A percentile compares a stretch with the other conserved stretches of the same genome.
Conservation (phyloP, 2,113 vertebrate genomes). For the Caranx melampygus region DNA sequence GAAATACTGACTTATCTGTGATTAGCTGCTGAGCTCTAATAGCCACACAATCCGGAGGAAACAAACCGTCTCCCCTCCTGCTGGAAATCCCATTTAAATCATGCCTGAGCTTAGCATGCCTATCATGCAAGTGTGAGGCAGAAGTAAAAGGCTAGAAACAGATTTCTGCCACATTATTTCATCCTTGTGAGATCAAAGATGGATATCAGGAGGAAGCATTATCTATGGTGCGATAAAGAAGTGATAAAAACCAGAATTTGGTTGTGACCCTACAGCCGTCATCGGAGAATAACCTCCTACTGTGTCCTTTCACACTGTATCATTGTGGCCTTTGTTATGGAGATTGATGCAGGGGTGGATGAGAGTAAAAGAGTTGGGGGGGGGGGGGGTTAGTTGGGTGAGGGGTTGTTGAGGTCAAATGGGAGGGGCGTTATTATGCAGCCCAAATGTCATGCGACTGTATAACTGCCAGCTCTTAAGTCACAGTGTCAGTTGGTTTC, state of each 20-base stretch:
- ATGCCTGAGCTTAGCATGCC: background rate
- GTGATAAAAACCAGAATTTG: slow-evolving; percentile 46
- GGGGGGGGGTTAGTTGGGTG: background rate
- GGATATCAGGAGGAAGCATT: slow-evolving; percentile 32
- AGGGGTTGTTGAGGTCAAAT: slow-evolving; percentile 47
- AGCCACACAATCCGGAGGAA: background rate
- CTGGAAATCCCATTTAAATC: slow-evolving; percentile 15
- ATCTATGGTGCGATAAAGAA: slow-evolving; percentile 24
- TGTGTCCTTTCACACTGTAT: slow-evolving; percentile 68
- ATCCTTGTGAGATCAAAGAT: slow-evolving; percentile 37
- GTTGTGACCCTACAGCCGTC: slow-evolving; percentile 40
- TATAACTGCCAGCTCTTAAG: slow-evolving; percentile 42
- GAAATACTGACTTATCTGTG: background rate
- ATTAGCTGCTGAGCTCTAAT: background rate
- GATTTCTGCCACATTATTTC: slow-evolving; percentile 22
- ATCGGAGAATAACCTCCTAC: slow-evolving; percentile 48
- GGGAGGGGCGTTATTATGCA: slow-evolving; percentile 62
- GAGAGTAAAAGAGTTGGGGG: slow-evolving; percentile 18
- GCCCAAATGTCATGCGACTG: slow-evolving; percentile 72
- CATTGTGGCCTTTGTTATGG: slow-evolving; percentile 76
- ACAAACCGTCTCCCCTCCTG: background rate
- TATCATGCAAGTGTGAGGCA: background rate
- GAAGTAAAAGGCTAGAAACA: background rate
- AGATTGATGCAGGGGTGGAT: slow-evolving; percentile 68
- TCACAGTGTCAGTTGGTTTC: slow-evolving; percentile 48